Conservation (phyloP, 2,113 vertebrate genomes). For the Scytalopus superciliaris region DNA sequence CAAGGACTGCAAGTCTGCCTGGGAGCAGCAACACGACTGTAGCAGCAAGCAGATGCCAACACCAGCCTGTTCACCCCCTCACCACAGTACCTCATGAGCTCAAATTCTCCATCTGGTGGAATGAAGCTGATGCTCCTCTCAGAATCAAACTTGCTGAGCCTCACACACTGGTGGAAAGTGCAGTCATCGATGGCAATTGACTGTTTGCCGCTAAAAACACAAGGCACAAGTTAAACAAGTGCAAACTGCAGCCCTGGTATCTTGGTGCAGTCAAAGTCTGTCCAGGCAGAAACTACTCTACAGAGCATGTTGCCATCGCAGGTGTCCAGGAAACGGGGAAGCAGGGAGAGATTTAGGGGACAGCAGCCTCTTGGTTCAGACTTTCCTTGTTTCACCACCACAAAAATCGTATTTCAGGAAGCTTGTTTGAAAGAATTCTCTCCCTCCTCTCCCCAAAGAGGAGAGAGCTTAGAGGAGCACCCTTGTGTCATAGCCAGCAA, state of each 20-base stretch:
- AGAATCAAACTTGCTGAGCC: conserved; percentile 99
- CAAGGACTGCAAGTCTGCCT: background rate
- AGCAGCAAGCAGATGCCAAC: background rate
- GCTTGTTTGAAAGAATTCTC: background rate
- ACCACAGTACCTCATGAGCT: conserved; percentile 91
- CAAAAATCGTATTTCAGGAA: background rate
- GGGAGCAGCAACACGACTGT: background rate
- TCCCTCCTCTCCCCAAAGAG: background rate
- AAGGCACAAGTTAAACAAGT: background rate
- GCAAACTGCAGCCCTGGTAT: background rate
- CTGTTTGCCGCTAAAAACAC: conserved; percentile 89
- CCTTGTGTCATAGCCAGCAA: background rate
- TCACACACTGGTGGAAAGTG: conserved; percentile 98
- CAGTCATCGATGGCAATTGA: conserved; percentile 99
- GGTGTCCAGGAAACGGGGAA: conserved; percentile 2
- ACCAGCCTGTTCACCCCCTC: background rate
- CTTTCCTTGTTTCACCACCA: background rate
- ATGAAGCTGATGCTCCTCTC: conserved; percentile 99
- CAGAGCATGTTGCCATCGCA: background rate
- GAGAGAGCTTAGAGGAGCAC: background rate
- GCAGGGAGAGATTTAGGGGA: conserved; percentile 15
- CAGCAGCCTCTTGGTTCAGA: background rate
- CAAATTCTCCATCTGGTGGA: conserved; percentile 97
- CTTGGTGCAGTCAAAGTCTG: background rate
- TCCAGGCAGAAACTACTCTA: conserved; percentile 46